Evolutionary conservation across 2,888 invertebrate genomes (phyloP).

Genomic region (Unio delphinus): DNA sequence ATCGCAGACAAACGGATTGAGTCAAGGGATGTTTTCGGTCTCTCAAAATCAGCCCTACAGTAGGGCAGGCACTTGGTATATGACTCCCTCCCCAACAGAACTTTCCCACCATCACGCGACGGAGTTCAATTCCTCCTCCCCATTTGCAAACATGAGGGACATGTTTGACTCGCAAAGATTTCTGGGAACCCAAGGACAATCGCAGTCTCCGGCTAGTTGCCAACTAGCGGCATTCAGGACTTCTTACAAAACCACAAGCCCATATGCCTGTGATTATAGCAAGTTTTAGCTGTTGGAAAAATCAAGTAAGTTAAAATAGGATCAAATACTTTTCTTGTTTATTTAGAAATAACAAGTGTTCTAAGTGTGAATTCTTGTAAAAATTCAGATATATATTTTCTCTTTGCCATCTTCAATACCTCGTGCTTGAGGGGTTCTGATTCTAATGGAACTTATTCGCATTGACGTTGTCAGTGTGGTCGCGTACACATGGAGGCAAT

Average conservation of each 20-base stretch:
- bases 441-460: too few relatives aligned
- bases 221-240: slow-evolving; percentile 64
- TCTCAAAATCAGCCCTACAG: slow-evolving; percentile 51
- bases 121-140: slow-evolving; percentile 39
- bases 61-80: slow-evolving; percentile 59
- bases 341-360: slow-evolving; percentile 1
- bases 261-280: slow-evolving; percentile 62
- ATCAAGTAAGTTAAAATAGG: slow-evolving; percentile 4
- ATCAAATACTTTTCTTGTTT: slow-evolving; percentile 3
- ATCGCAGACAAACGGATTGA: slow-evolving; percentile 54
- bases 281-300: slow-evolving; percentile 28
- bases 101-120: slow-evolving; percentile 50
- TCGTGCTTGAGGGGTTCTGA: too few relatives aligned
- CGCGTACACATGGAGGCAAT: too few relatives aligned
- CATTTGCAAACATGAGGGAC: slow-evolving; percentile 50
- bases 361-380: too few relatives aligned
- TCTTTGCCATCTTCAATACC: too few relatives aligned
- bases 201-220: slow-evolving; percentile 54
- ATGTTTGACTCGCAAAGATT: slow-evolving; percentile 60
- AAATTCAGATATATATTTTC: too few relatives aligned
- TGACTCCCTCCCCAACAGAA: slow-evolving; percentile 45
- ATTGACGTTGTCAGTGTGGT: too few relatives aligned
- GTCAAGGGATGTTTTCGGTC: slow-evolving; percentile 55
- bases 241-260: slow-evolving; percentile 55
- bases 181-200: slow-evolving; percentile 37